Conservation (phyloP, 2,113 vertebrate species). For the Megaceryle maxima region DNA sequence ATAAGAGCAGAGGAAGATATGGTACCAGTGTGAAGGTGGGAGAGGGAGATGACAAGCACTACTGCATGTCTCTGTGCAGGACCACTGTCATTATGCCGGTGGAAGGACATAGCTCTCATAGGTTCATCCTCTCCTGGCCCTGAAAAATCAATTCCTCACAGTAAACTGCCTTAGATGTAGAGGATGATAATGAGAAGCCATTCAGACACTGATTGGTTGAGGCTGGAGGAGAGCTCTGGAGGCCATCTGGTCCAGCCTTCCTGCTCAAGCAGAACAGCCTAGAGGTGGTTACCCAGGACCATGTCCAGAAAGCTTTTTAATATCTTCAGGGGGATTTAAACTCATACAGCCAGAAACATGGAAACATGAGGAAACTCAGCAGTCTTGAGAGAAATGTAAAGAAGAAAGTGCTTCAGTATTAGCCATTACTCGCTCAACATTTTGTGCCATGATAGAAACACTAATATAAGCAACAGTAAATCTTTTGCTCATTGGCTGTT, state of each 20-base stretch:
- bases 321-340: not conserved
- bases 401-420: not conserved
- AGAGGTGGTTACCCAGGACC: not conserved
- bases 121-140: not conserved
- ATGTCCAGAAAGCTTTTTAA: not conserved
- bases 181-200: not conserved
- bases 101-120: not conserved
- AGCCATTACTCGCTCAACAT: not conserved
- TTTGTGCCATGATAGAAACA: not conserved
- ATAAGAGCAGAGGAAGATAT: not conserved
- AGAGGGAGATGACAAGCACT: not conserved
- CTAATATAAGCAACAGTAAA: not conserved
- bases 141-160: not conserved
- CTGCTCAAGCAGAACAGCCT: not conserved
- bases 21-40: fast-evolving
- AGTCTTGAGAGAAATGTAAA: not conserved
- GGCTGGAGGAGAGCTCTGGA: not conserved
- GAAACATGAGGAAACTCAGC: not conserved
- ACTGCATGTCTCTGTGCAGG: not conserved
- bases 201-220: not conserved
- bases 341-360: not conserved
- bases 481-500: not conserved
- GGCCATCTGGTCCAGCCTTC: not conserved
- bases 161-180: not conserved
- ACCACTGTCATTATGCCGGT: not conserved